Evolutionary conservation across 2,888 invertebrate species (phyloP), one percentile per base, ranked within the genome.

Genomic region (Xestia rhomboidea): DNA sequence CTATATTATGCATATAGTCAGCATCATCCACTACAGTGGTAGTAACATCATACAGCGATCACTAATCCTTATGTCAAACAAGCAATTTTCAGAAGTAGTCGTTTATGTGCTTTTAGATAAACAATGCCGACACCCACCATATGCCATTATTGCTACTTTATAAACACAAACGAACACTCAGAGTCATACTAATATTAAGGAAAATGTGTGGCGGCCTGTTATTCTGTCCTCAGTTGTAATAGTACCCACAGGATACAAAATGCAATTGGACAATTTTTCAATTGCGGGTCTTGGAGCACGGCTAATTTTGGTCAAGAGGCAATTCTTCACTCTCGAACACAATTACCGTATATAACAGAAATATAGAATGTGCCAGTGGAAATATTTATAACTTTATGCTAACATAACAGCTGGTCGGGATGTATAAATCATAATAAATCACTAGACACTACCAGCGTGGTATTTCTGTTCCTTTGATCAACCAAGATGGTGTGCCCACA

Each of bases 231-330:
- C 79, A 86, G 81, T 85, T 91, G 95, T 95, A 94, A n/a, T 94
- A 60, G 81, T 90, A 88, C 89, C 90, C 93, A 93, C 93, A 95
- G 95, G 95, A 95, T 93, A 91, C 93, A 91, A 93, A 94, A 94
- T 94, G 94, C 94, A 96, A 96, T 96, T 96, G 96, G 94, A 86
- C 95, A 96, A 96, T 96, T 95, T 95, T 94, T 92, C 96, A 96
- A 95, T 96, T 96, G 95, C 90, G 90, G 81, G 92, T 90, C 90
- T 89, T 92, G 91, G 92, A 92, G 91, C 91, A 91, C 89, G 88
- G 91, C 91, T 94, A 94, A 95, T 93, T 95, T 95, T 93, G 92
- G 92, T 93, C 92, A 88, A 89, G 91, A 91, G 91, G 91, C 92
- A 93, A 94, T 93, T 92, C 91, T 85, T 91, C 91, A 89, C 90